Evolutionary conservation across 2,113 vertebrate species (phyloP).

Genomic region (Corythornis madagascariensis): DNA sequence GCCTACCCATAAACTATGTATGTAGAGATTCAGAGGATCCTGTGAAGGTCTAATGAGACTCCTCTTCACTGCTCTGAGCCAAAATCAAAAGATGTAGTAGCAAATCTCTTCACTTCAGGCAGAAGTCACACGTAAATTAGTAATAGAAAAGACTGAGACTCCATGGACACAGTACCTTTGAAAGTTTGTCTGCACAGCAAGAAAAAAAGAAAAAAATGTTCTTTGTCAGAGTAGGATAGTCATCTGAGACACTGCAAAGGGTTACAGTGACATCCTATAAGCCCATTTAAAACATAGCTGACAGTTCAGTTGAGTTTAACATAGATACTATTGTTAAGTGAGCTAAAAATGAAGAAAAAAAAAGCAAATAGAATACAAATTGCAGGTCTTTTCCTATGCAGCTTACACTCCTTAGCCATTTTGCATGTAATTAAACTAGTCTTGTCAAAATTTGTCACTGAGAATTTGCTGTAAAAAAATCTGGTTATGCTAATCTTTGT

Average conservation of each 20-base stretch:
- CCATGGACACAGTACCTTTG: background rate
- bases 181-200: conserved; percentile 15
- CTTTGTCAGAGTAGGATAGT: background rate
- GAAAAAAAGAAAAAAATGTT: background rate
- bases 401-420: background rate
- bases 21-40: background rate
- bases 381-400: background rate
- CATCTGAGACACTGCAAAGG: background rate
- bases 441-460: background rate
- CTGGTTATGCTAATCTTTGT: conserved; percentile 36
- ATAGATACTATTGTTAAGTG: background rate
- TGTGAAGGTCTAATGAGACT: background rate
- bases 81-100: background rate
- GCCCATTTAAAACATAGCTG: conserved; percentile 2
- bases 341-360: conserved; percentile 27
- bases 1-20: background rate
- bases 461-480: background rate
- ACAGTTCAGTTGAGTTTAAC: conserved; percentile 23
- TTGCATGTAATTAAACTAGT: background rate
- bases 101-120: background rate
- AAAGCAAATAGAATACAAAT: background rate
- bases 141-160: background rate
- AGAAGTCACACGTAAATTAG: background rate
- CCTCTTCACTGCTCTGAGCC: background rate
- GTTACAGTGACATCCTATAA: background rate